Evolutionary conservation across 1,140 invertebrate species (phyloP).

Genomic region (Manduca sexta): DNA sequence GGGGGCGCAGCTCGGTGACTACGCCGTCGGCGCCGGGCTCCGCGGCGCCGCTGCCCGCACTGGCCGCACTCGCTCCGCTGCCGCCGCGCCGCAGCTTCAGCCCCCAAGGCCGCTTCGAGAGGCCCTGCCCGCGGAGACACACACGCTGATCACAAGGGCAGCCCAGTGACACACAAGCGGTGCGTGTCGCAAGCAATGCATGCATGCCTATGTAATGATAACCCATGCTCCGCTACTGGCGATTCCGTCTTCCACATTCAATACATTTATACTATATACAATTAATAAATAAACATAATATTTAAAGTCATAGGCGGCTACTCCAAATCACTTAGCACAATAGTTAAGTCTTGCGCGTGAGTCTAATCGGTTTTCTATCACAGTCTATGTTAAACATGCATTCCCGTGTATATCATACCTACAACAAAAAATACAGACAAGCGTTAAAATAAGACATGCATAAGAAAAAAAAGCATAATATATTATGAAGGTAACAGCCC

Average conservation of each 20-base stretch:
- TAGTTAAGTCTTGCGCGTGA: constrained; percentile 36
- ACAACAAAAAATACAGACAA: constrained; percentile 67
- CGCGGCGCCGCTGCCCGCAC: constrained; percentile 15
- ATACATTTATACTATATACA: constrained; percentile 42
- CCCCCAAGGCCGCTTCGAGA: constrained; percentile 75
- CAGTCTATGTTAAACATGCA: constrained; percentile 67
- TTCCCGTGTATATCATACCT: constrained; percentile 64
- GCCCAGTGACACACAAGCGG: not conserved
- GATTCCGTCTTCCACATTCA: constrained; percentile 19
- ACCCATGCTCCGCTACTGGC: constrained; percentile 22
- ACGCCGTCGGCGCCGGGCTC: constrained; percentile 48
- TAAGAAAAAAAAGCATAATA: constrained; percentile 24
- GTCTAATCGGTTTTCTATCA: constrained; percentile 51
- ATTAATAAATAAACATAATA: constrained; percentile 46
- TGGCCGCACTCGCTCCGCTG: constrained; percentile 14
- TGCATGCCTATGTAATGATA: too few relatives aligned
- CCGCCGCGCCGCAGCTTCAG: constrained; percentile 55
- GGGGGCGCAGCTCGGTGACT: constrained; percentile 58
- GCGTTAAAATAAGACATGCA: constrained; percentile 63
- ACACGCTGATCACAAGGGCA: constrained; percentile 11
- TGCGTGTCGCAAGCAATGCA: constrained; percentile 33
- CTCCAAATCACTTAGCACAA: constrained; percentile 51
- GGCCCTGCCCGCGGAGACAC: constrained; percentile 48
- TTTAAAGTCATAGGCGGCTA: constrained; percentile 33
- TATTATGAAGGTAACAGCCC: not conserved